phyloP scores from a whole-genome alignment of 1,140 invertebrate species.

The Ctenoplectra terminalis region DNA sequence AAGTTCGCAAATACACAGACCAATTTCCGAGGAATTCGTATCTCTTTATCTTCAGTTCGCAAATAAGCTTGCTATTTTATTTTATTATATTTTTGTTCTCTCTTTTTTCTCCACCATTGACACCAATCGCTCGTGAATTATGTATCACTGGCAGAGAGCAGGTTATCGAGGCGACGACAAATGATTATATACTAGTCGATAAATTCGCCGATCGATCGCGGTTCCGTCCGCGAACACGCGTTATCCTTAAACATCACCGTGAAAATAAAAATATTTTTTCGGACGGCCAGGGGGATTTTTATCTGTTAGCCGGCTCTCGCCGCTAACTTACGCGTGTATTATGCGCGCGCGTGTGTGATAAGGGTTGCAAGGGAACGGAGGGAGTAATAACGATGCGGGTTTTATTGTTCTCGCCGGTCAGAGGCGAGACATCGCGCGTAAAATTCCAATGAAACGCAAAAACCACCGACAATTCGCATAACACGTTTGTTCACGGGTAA shows the following conservation, averaged over 20 bases:
- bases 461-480: slow-evolving; percentile 3
- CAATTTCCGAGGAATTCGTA: neutral
- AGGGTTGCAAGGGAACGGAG: slow-evolving; percentile 41
- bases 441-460: slow-evolving; percentile 29
- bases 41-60: neutral
- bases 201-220: slow-evolving; percentile 42
- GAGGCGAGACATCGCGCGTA: slow-evolving; percentile 49
- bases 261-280: slow-evolving; percentile 36
- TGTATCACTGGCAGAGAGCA: slow-evolving; percentile 5
- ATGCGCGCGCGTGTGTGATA: slow-evolving; percentile 20
- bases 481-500: neutral
- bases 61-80: neutral
- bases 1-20: neutral
- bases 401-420: slow-evolving; percentile 62
- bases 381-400: slow-evolving; percentile 54
- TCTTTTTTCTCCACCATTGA: neutral
- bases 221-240: neutral
- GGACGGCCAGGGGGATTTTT: slow-evolving; percentile 35
- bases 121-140: slow-evolving; percentile 13
- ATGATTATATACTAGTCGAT: slow-evolving; percentile 15
- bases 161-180: slow-evolving; percentile 34
- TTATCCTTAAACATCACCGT: slow-evolving; percentile 25
- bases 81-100: too few species aligned
- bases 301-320: slow-evolving; percentile 22
- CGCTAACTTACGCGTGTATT: slow-evolving; percentile 55